These are phyloP conservation scores for Columba guinea DNA, from an alignment of 2,797 vertebrate species.

Conservation along the genomic window DNA sequence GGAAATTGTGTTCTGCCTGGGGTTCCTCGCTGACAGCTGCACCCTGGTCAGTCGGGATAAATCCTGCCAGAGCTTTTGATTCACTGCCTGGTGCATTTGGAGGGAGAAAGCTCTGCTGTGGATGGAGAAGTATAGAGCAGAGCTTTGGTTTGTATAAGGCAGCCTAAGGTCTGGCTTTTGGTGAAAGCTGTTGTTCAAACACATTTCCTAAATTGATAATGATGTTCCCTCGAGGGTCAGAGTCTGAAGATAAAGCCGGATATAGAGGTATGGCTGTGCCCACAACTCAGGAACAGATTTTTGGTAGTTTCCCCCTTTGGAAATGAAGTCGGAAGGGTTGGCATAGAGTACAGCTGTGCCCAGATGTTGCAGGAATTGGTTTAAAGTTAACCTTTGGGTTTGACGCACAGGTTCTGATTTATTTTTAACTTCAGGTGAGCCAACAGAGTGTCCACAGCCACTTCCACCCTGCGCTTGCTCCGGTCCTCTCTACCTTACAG, in stretches of 20 bases:
- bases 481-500: conserved; percentile 71
- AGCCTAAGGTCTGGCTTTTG: neutral
- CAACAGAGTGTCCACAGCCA: conserved; percentile 73
- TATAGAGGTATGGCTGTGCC: neutral
- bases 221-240: neutral
- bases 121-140: neutral
- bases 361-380: neutral
- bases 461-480: conserved; percentile 68
- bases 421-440: conserved; percentile 75
- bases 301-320: neutral
- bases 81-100: neutral
- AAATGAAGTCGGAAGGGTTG: neutral
- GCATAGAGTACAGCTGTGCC: neutral
- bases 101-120: neutral
- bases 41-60: neutral
- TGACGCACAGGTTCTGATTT: neutral
- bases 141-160: neutral
- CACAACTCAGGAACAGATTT: neutral
- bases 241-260: neutral
- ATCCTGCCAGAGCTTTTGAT: conserved; percentile 19
- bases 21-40: conserved; percentile 49
- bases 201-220: neutral
- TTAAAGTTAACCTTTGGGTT: neutral
- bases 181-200: neutral
- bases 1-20: conserved; percentile 35